These are phyloP conservation scores for Podocnemis expansa DNA, from an alignment of 2,113 vertebrate species.

Conservation along the genomic window DNA sequence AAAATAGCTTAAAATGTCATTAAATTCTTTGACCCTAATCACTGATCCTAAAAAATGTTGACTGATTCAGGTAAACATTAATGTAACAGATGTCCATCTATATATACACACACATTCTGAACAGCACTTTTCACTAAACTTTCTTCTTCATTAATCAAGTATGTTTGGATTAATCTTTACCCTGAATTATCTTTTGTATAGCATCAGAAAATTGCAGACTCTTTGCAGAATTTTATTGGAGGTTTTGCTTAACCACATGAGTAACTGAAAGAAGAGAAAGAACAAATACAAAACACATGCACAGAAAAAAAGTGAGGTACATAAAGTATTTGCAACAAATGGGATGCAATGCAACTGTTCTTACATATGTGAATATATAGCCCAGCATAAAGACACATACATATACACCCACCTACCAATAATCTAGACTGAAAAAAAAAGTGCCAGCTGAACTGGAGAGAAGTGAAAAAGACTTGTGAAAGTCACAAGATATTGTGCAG, in stretches of 20 bases:
- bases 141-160: neutral
- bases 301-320: neutral
- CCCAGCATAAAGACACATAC: rapidly evolving
- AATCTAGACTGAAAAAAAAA: neutral
- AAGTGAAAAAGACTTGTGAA: neutral
- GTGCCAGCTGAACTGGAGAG: neutral
- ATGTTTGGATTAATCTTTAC: neutral
- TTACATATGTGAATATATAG: neutral
- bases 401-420: rapidly evolving
- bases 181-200: neutral
- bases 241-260: neutral
- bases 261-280: neutral
- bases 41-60: neutral
- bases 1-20: neutral
- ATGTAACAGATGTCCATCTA: neutral
- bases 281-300: neutral
- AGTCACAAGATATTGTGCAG: conserved; percentile 32
- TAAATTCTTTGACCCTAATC: neutral
- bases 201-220: neutral
- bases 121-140: neutral
- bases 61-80: neutral
- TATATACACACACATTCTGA: neutral
- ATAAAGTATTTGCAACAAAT: neutral
- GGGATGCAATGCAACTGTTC: neutral
- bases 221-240: rapidly evolving